Percentiles rank a stretch among this genome's conserved stretches.
These are phyloP conservation scores for Mesoclemmys tuberculata DNA, from an alignment of 2,113 vertebrate genomes.

Conservation along the genomic window DNA sequence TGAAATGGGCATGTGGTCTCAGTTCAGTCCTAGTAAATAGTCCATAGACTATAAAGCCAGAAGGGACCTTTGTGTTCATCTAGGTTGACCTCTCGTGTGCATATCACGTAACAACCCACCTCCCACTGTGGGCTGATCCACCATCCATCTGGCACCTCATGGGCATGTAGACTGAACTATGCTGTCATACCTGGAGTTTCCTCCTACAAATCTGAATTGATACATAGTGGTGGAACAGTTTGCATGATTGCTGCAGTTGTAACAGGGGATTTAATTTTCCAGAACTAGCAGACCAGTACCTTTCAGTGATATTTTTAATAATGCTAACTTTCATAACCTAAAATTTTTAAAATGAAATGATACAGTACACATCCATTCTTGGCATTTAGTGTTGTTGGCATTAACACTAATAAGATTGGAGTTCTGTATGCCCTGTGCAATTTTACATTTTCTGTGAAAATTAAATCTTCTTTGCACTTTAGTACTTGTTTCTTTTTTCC, in stretches of 20 bases:
- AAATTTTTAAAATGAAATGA: background rate
- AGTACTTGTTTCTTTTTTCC: background rate
- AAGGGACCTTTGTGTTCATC: background rate
- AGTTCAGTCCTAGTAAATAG: background rate
- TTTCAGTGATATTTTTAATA: background rate
- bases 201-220: background rate
- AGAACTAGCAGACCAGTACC: background rate
- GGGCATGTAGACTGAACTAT: background rate
- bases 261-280: background rate
- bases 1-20: background rate
- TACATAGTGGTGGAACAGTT: background rate
- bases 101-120: background rate
- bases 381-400: background rate
- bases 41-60: background rate
- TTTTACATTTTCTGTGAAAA: background rate
- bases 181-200: background rate
- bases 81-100: background rate
- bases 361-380: background rate
- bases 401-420: background rate
- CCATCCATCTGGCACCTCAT: background rate
- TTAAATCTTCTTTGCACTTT: background rate
- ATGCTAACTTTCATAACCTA: background rate
- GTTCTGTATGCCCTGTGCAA: background rate
- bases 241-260: background rate
- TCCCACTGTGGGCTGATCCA: background rate